phyloP scores from a whole-genome alignment of 2,113 vertebrate genomes.

The Halichoerus grypus region DNA sequence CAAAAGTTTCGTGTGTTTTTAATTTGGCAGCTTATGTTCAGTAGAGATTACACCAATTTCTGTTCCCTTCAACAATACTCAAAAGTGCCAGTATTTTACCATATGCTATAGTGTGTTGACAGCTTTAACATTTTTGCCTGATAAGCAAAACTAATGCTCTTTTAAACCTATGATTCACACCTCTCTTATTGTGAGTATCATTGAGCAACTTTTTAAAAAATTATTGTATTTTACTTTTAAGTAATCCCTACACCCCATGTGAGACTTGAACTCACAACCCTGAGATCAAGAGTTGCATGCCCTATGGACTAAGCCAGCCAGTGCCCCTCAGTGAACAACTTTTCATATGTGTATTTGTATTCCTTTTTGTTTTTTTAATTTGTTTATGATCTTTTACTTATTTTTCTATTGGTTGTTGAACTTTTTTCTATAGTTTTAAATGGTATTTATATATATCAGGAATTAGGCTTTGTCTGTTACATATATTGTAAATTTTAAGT shows the following conservation, averaged over 20 bases:
- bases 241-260: background rate
- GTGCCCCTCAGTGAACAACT: background rate
- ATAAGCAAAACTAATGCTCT: background rate
- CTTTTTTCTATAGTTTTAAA: background rate
- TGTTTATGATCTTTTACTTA: background rate
- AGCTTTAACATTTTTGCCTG: background rate
- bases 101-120: background rate
- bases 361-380: background rate
- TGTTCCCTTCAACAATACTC: background rate
- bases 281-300: background rate
- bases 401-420: slow-evolving; percentile 6
- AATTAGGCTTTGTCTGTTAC: background rate
- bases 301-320: background rate
- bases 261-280: background rate
- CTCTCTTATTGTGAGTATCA: background rate
- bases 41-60: background rate
- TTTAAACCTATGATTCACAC: background rate
- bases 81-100: background rate
- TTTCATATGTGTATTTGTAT: background rate
- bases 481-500: background rate
- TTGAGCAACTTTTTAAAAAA: background rate
- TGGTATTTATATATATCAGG: background rate
- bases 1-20: background rate
- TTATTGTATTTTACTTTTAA: background rate
- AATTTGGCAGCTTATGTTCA: background rate